Conservation (phyloP, 2,113 vertebrate genomes). For the Chloebia gouldiae region DNA sequence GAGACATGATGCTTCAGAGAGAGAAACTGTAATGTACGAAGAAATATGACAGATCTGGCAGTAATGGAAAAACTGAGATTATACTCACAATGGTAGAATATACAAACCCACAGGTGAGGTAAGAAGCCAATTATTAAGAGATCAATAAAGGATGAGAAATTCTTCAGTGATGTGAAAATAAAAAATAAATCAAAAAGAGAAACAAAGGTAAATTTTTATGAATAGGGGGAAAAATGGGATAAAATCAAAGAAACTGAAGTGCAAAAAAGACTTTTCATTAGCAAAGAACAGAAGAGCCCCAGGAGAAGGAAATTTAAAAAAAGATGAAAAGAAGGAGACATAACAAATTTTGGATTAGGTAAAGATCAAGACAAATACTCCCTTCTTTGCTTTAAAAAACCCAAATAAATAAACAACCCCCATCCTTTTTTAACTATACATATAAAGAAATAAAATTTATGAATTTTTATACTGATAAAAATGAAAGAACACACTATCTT, state of each 20-base stretch:
- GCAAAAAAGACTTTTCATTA: neutral
- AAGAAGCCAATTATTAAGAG: neutral
- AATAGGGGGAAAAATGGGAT: neutral
- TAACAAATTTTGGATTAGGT: neutral
- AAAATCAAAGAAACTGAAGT: neutral
- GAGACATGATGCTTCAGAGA: neutral
- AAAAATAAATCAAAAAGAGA: neutral
- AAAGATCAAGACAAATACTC: neutral
- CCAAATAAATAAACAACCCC: fast-evolving
- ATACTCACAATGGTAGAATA: neutral
- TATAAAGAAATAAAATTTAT: neutral
- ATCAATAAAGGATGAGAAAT: neutral
- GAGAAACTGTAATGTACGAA: neutral
- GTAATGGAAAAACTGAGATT: neutral
- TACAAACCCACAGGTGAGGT: neutral
- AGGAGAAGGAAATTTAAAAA: neutral
- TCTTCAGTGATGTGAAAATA: neutral
- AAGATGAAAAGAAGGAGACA: neutral
- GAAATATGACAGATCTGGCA: neutral
- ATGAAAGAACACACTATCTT: neutral
- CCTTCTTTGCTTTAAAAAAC: neutral
- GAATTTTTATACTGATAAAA: neutral
- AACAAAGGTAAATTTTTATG: neutral
- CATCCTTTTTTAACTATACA: neutral
- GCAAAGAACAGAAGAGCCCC: neutral